These are phyloP conservation scores for Danaus chrysippus DNA, from an alignment of 2,888 invertebrate species.

Conservation along the genomic window DNA sequence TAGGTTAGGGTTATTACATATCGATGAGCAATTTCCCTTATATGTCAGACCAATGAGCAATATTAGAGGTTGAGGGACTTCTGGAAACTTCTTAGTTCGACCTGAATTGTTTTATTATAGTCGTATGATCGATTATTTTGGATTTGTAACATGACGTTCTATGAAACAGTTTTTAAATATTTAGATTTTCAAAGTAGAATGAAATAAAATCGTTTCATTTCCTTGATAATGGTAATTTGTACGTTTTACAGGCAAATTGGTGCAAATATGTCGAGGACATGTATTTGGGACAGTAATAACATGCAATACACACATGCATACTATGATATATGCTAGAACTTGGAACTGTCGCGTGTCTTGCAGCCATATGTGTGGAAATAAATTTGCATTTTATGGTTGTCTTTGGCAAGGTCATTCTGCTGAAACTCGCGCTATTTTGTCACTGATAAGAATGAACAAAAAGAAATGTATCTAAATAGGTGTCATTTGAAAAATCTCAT, in stretches of 20 bases:
- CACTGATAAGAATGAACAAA: background rate
- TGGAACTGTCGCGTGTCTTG: conserved; percentile 19
- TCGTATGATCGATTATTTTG: too few relatives aligned
- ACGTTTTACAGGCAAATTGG: too few relatives aligned
- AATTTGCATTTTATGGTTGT: conserved; percentile 24
- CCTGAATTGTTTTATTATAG: too few relatives aligned
- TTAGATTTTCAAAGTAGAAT: too few relatives aligned
- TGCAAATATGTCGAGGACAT: background rate
- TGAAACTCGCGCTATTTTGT: background rate
- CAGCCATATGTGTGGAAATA: conserved; percentile 14
- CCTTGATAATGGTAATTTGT: too few relatives aligned
- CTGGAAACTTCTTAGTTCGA: conserved; percentile 1
- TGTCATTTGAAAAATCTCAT: conserved; percentile 1
- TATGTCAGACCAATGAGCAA: background rate
- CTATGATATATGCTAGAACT: background rate
- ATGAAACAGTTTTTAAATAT: too few relatives aligned
- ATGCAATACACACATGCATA: conserved; percentile 1
- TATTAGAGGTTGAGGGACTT: background rate
- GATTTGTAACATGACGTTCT: too few relatives aligned
- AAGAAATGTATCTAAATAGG: background rate
- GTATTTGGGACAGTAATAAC: background rate
- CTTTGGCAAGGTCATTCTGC: conserved; percentile 20
- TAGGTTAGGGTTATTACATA: conserved; percentile 11
- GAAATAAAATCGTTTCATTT: too few relatives aligned
- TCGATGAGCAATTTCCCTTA: background rate